Base-by-base conservation (phyloP, 2,888 invertebrate genomes). In the Sthenelais limicola region DNA sequence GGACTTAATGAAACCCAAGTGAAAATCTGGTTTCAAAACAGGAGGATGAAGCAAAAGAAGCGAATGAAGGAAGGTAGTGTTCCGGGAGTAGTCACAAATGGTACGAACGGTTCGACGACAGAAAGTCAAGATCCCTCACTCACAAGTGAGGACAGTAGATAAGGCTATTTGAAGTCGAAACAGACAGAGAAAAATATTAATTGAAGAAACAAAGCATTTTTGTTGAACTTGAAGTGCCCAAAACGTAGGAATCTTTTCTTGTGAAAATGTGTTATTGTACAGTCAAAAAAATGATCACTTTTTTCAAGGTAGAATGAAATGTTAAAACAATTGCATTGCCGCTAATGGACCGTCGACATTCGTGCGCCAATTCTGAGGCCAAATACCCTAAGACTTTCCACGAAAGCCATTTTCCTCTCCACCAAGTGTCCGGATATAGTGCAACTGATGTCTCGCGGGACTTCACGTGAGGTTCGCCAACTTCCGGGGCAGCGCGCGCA, bases 1-100 rank as follows among this genome's bases (percentile, higher is more conserved):
- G 96, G 97, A 85, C 92, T 99, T 69, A 98, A 80, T 56, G 80
- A 80, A 70, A 97, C 97, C 0, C 97, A 98, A 90, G 86, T 86
- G 49, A 88, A 88, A 82, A 88, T 88, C 70, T 88, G 88, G 88
- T 88, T 88, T 79, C 88, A 88, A 80, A 88, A 88, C 76, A 80
- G 87, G 35, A 78, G 88, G 54, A 88, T 88, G 88, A 88, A 88
- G 75, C 87, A 87, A 77, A 88, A 88, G 79, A 88, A 88, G 73
- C 77, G 88, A 49, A 80, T 87, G 82, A 81, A 85, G 73, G 88
- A 87, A 73, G 82, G 82, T n/a, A 73, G 58, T 43, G 49, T 56
- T 26, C 52, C 9, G 15, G 38, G 38, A 18, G 51, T 51, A 24
- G 38, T 38, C 0, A 47, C 52, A n/a, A 56, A 56, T 15, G 38